Conservation (phyloP, 2,888 invertebrate species). For the Argynnis bischoffii region DNA sequence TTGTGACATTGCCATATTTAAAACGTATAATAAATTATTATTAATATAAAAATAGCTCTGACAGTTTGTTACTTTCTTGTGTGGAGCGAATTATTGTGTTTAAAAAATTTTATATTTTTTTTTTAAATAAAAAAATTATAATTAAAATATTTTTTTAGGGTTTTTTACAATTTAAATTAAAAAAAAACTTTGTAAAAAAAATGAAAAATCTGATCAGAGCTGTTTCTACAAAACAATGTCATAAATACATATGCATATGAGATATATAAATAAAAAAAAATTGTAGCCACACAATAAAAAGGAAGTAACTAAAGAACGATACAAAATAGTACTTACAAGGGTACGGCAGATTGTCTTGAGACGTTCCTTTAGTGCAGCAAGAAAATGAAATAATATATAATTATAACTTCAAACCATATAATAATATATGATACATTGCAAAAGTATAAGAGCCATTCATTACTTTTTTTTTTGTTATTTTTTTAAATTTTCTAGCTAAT, state of each 20-base stretch:
- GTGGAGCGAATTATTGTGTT: too few relatives aligned
- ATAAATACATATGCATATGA: too few relatives aligned
- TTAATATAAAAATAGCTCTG: conserved; percentile 15
- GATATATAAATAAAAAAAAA: not conserved
- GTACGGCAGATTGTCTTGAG: conserved; percentile 84
- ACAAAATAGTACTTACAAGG: conserved; percentile 81
- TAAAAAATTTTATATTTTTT: too few relatives aligned
- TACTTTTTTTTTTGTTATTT: conserved; percentile 39
- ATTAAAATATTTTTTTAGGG: too few relatives aligned
- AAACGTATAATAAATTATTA: conserved; percentile 53
- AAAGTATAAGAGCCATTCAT: conserved; percentile 24
- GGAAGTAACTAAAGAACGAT: not conserved
- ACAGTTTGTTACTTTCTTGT: not conserved
- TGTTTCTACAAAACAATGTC: too few relatives aligned
- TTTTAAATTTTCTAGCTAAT: conserved; percentile 36
- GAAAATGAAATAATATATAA: conserved; percentile 51
- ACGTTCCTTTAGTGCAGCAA: conserved; percentile 80
- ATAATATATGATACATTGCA: conserved; percentile 33
- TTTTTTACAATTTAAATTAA: not conserved
- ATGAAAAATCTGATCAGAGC: too few relatives aligned
- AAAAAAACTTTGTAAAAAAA: not conserved
- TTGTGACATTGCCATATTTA: conserved; percentile 27
- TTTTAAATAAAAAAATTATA: too few relatives aligned
- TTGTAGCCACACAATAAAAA: not conserved
- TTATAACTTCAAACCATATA: conserved; percentile 36